Conservation (phyloP, 2,888 invertebrate species). For the Heliconius sara region DNA sequence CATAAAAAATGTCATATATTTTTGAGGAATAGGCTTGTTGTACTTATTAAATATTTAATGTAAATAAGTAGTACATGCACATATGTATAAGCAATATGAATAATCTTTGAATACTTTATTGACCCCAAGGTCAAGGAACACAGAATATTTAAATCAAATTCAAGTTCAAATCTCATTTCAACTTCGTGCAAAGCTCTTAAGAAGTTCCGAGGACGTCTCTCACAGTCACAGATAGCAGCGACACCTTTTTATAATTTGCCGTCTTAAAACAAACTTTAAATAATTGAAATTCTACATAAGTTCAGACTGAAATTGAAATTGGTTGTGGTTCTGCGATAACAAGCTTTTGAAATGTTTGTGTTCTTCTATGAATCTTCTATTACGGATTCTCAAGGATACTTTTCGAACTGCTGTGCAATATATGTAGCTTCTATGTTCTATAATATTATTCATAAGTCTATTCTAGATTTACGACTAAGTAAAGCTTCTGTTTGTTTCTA, state of each 20-base stretch:
- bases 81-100: not conserved
- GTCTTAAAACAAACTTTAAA: conserved; percentile 31
- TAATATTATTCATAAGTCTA: not conserved
- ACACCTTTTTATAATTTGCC: conserved; percentile 34
- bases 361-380: not conserved
- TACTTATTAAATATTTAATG: not conserved
- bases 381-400: conserved; percentile 6
- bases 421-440: not conserved
- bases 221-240: conserved; percentile 20
- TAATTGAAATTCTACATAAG: conserved; percentile 22
- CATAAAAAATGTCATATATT: too few species aligned
- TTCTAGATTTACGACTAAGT: not conserved
- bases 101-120: not conserved
- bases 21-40: too few species aligned
- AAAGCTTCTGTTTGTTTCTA: not conserved
- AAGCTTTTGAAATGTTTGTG: conserved; percentile 27
- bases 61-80: not conserved
- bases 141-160: not conserved
- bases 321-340: conserved; percentile 39
- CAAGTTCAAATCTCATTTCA: conserved; percentile 20
- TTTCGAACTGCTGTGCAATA: not conserved
- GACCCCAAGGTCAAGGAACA: not conserved
- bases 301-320: conserved; percentile 36
- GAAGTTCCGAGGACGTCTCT: conserved; percentile 3
- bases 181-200: conserved; percentile 14